Percentiles rank a stretch among this genome's conserved stretches.
These are phyloP conservation scores for Caenorhabditis afra DNA, from an alignment of 2,888 invertebrate species.

Conservation along the genomic window DNA sequence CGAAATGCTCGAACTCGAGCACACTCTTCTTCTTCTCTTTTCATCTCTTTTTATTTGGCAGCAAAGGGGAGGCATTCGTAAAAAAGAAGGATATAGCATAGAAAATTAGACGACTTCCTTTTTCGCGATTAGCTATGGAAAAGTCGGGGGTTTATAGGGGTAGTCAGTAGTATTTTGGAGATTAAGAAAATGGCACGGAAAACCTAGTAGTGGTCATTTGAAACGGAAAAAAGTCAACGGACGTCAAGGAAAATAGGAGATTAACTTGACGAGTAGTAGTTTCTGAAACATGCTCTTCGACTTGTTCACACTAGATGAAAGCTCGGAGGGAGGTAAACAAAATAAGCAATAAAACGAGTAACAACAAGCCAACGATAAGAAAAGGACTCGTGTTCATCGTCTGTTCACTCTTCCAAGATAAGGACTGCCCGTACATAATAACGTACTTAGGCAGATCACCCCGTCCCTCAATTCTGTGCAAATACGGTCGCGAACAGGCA, in stretches of 20 bases:
- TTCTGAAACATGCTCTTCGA: constrained; percentile 22
- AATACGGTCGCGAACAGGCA: constrained; percentile 30
- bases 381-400: constrained; percentile 33
- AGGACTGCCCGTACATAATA: constrained; percentile 56
- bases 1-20: constrained; percentile 48
- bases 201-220: constrained; percentile 34
- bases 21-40: constrained; percentile 14
- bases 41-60: constrained; percentile 23
- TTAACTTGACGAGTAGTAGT: constrained; percentile 52
- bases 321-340: constrained; percentile 17
- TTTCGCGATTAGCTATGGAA: constrained; percentile 7
- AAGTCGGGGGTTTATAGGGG: neutral
- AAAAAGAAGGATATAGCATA: constrained; percentile 37
- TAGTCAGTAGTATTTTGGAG: constrained; percentile 10
- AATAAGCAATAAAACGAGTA: constrained; percentile 43
- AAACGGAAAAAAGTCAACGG: constrained; percentile 17
- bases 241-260: constrained; percentile 31
- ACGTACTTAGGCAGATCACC: constrained; percentile 55
- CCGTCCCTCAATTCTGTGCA: constrained; percentile 44
- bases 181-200: constrained; percentile 12
- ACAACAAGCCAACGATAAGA: constrained; percentile 27
- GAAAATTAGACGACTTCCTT: constrained; percentile 23
- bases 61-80: constrained; percentile 17
- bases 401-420: constrained; percentile 26
- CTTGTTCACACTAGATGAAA: constrained; percentile 22